Percentiles rank a stretch among this genome's conserved stretches.
phyloP scores from a whole-genome alignment of 2,113 vertebrate genomes.

The Cisticola juncidis region DNA sequence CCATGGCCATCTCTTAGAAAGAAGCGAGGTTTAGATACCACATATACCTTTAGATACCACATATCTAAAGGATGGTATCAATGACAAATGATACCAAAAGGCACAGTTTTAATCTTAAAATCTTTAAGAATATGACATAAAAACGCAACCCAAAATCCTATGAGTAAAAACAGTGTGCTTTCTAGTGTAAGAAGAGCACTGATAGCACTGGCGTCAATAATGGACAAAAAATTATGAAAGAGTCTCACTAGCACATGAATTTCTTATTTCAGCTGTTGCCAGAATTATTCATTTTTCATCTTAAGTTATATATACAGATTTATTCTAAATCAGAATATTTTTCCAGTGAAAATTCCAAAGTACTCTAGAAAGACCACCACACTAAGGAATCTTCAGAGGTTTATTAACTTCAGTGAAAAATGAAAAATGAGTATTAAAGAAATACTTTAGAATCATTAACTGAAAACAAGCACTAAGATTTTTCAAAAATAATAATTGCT shows the following conservation, averaged over 20 bases:
- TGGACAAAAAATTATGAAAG: background rate
- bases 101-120: background rate
- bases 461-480: fast-evolving
- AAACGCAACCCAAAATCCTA: background rate
- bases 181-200: background rate
- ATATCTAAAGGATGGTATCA: background rate
- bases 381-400: background rate
- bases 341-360: background rate
- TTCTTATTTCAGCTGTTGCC: fast-evolving
- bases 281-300: background rate
- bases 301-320: background rate
- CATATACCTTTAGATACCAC: no score
- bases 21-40: background rate
- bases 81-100: background rate
- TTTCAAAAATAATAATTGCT: background rate
- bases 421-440: background rate
- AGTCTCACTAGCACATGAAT: background rate
- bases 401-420: background rate
- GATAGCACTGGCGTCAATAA: background rate
- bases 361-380: background rate
- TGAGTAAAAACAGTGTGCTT: background rate
- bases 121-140: background rate
- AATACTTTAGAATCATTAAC: background rate
- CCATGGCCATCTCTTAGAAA: background rate
- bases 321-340: background rate